These are phyloP conservation scores for Enteromius mattozi DNA, from an alignment of 2,797 vertebrate genomes.

Conservation along the genomic window DNA sequence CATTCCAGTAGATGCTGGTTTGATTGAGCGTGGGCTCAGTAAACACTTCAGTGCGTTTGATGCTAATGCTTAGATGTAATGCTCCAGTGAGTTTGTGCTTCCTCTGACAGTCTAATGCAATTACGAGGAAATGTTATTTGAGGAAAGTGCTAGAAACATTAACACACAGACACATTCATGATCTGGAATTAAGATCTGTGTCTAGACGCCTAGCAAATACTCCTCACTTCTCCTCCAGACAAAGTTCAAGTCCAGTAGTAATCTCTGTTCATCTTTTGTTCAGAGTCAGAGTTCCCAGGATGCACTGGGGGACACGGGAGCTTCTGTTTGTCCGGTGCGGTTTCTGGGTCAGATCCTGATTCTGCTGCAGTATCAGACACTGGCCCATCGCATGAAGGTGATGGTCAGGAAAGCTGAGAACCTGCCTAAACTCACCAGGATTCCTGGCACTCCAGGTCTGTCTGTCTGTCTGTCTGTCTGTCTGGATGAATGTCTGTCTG, in stretches of 20 bases:
- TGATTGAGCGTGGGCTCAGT: background rate
- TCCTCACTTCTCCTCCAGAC: background rate
- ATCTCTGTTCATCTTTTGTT: background rate
- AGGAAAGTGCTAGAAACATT: background rate
- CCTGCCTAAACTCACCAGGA: conserved; percentile 78
- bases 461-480: too few species aligned
- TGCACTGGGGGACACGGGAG: conserved; percentile 61
- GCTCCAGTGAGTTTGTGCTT: background rate
- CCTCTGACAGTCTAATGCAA: background rate
- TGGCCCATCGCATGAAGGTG: conserved; percentile 83
- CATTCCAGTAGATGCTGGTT: background rate
- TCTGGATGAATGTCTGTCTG: conserved; percentile 43
- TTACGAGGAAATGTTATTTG: background rate
- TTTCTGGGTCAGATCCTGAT: conserved; percentile 80
- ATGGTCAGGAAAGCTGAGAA: conserved; percentile 84
- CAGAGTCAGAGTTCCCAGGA: conserved; percentile 82
- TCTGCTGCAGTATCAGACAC: conserved; percentile 83
- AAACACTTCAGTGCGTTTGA: conserved; percentile 1
- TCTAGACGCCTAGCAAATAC: background rate
- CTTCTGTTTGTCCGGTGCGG: conserved; percentile 55
- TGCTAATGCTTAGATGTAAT: background rate
- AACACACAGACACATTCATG: background rate
- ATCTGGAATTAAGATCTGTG: background rate
- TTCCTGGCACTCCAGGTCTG: conserved; percentile 82
- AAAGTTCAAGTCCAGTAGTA: background rate